These are phyloP conservation scores for Amphibalanus amphitrite DNA, from an alignment of 1,140 invertebrate genomes.

Conservation along the genomic window DNA sequence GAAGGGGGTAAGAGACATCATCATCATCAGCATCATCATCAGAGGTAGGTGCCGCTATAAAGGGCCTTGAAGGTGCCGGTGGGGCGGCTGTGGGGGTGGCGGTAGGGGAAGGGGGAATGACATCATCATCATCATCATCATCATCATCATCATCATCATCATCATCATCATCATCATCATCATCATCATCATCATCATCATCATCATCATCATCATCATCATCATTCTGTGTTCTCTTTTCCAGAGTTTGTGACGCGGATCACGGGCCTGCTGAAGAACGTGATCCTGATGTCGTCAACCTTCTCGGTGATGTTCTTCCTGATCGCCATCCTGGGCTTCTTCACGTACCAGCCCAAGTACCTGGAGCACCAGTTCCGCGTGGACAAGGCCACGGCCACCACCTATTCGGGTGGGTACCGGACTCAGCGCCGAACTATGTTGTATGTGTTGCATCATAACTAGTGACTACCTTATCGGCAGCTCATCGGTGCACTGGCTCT, in stretches of 20 bases:
- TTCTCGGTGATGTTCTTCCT: conserved; percentile 13
- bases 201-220: neutral
- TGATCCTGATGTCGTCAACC: conserved; percentile 13
- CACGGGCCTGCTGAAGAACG: conserved; percentile 13
- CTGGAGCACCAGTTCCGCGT: conserved; percentile 18
- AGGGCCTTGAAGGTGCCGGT: too few relatives aligned
- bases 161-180: neutral
- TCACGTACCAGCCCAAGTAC: conserved; percentile 18
- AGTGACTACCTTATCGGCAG: too few relatives aligned
- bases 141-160: neutral
- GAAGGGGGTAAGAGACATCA: too few relatives aligned
- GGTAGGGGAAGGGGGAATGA: too few relatives aligned
- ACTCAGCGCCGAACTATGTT: too few relatives aligned
- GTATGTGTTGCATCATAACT: too few relatives aligned
- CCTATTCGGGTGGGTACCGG: conserved; percentile 5
- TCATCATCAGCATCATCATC: too few relatives aligned
- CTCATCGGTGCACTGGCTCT: too few relatives aligned
- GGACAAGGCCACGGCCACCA: conserved; percentile 11
- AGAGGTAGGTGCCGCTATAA: too few relatives aligned
- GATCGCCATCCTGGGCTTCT: conserved; percentile 12
- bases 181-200: neutral
- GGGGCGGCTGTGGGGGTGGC: too few relatives aligned
- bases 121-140: too few relatives aligned
- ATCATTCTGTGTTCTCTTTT: conserved; percentile 3
- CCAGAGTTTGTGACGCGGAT: conserved; percentile 12